Conservation (phyloP, 2,113 vertebrate species). For the Dissostichus mawsoni region DNA sequence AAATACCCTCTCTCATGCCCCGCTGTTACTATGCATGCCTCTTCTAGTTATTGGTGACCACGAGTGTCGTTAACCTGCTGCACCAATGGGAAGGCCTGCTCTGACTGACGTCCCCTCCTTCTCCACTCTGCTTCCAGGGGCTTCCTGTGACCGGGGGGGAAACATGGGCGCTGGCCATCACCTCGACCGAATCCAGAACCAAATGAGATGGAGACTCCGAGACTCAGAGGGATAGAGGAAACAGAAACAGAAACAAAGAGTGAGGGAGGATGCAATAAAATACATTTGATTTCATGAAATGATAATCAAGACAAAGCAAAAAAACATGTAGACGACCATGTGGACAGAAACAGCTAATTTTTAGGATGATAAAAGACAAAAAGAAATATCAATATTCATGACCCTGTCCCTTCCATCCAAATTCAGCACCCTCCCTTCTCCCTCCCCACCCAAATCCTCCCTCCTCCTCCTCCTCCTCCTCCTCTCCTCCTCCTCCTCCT, state of each 20-base stretch:
- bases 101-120: conserved; percentile 57
- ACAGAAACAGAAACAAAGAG: conserved; percentile 33
- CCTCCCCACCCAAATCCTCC: conserved; percentile 57
- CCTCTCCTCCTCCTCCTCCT: conserved; percentile 73
- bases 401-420: conserved; percentile 71
- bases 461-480: conserved; percentile 60
- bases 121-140: conserved; percentile 66
- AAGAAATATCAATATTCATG: conserved; percentile 80
- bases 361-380: conserved; percentile 42
- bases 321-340: conserved; percentile 5
- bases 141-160: conserved; percentile 60
- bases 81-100: conserved; percentile 65
- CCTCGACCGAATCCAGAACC: conserved; percentile 61
- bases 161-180: conserved; percentile 68
- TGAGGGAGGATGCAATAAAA: conserved; percentile 28
- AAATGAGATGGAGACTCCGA: conserved; percentile 41
- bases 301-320: conserved; percentile 41
- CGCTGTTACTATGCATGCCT: conserved; percentile 71
- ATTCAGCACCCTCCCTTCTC: conserved; percentile 62
- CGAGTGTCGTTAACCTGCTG: conserved; percentile 47
- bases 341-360: conserved; percentile 27
- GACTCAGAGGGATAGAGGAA: conserved; percentile 32
- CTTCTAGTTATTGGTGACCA: conserved; percentile 63
- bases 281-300: conserved; percentile 12
- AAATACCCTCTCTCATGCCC: conserved; percentile 67